A percentile compares a stretch with the other conserved stretches of the same genome.
These are phyloP conservation scores for Adela reaumurella DNA, from an alignment of 2,888 invertebrate genomes.

Conservation along the genomic window DNA sequence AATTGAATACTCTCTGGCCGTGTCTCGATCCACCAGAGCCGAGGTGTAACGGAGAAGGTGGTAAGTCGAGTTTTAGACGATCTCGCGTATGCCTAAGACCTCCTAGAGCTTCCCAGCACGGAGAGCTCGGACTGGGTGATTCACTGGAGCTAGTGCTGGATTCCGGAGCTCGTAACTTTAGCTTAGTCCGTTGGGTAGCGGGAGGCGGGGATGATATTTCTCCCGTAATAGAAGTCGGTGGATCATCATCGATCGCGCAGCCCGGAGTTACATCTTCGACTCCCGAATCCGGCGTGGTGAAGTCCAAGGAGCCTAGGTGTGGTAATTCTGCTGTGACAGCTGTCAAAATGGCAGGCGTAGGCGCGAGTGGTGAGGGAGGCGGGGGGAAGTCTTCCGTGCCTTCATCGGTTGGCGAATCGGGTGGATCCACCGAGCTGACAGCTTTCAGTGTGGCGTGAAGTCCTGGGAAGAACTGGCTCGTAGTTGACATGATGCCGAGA, in stretches of 20 bases:
- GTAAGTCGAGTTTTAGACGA: conserved; percentile 66
- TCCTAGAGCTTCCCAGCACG: conserved; percentile 52
- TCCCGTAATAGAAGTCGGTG: no score
- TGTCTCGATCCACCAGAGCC: not conserved
- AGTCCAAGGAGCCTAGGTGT: conserved; percentile 27
- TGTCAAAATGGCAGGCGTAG: conserved; percentile 19
- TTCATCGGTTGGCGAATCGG: conserved; percentile 19
- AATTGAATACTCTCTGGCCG: conserved; percentile 32
- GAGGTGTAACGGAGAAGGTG: conserved; percentile 46
- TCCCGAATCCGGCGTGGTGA: conserved; percentile 61
- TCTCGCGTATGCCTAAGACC: conserved; percentile 71
- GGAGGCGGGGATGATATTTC: not conserved
- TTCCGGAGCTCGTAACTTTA: not conserved
- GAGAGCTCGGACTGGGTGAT: conserved; percentile 42
- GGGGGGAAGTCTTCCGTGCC: conserved; percentile 20
- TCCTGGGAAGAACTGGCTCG: conserved; percentile 72
- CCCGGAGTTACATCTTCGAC: conserved; percentile 60
- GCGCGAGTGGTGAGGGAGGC: conserved; percentile 10
- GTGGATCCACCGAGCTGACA: conserved; percentile 20
- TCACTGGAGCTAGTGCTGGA: conserved; percentile 39
- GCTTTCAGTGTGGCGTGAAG: conserved; percentile 31
- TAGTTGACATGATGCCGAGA: conserved; percentile 47
- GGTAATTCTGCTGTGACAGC: conserved; percentile 20
- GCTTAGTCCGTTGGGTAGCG: not conserved
- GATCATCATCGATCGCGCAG: conserved; percentile 17